Base-by-base conservation (phyloP, 2,888 invertebrate species). In the Amphipoea lucens region DNA sequence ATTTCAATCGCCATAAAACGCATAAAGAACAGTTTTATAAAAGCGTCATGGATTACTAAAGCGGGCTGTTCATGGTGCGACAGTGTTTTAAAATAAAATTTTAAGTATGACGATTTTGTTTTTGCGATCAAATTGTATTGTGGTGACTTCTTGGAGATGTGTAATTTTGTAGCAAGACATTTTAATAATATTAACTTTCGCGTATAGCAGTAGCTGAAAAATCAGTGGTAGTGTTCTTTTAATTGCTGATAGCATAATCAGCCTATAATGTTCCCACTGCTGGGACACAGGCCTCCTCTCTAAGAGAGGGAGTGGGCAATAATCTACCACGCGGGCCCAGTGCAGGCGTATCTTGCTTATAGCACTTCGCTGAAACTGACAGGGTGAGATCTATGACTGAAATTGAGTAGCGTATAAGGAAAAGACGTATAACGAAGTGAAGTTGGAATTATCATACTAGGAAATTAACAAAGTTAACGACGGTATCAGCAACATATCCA, bases 1-100 rank as follows among this genome's bases (percentile, higher is more conserved):
- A 96, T 96, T 95, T 95, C 95, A 95, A 95, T 95, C 95, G 93
- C 93, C 93, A 93, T 94, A 94, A 94, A 94, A 94, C 88, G 91
- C 94, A 94, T 95, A 95, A 95, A 95, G 94, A 94, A 94, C 92
- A 91, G 93, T 92, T 94, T 95, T 94, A 94, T 93, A 93, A 93
- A 93, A 92, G 90, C 93, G 91, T 90, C 90, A 87, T 85, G 87
- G 85, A 72, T 77, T 74, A 45, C 72, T 94, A 93, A 94, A 74
- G 94, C 88, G 20, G 12, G 68, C 91, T 87, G 86, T 92, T 89
- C 92, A 92, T 74, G 87, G 17, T 4, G 54, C 84, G 86, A 87
- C 83, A 62, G 11, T 3, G 9, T 14, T 1, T n/a, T 20, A 17
- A 14, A 11, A 40, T 48, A 45, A 48, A 57, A 48, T 57, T 2